phyloP scores from a whole-genome alignment of 2,113 vertebrate genomes.

The Scortum barcoo region DNA sequence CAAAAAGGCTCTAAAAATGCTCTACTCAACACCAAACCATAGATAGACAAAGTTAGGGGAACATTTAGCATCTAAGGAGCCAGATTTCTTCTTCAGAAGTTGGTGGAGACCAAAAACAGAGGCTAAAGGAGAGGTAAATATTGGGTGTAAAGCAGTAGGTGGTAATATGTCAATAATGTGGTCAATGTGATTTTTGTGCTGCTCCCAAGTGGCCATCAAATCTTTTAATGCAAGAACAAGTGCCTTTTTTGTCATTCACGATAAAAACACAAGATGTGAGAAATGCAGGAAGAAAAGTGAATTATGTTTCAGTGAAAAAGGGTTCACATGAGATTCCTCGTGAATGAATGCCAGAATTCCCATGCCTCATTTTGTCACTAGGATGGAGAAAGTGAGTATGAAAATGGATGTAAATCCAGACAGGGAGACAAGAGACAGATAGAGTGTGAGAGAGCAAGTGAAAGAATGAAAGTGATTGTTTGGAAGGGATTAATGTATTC shows the following conservation, averaged over 20 bases:
- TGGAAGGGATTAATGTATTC: slow-evolving; percentile 43
- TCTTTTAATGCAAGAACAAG: not conserved
- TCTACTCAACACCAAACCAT: too few species aligned
- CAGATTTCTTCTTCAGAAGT: not conserved
- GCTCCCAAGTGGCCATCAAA: not conserved
- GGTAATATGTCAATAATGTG: not conserved
- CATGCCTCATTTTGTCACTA: not conserved
- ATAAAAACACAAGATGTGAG: slow-evolving; percentile 9
- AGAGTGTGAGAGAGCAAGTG: slow-evolving; percentile 8
- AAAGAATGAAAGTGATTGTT: slow-evolving; percentile 56
- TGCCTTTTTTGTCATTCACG: not conserved
- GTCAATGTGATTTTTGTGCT: not conserved
- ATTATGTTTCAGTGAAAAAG: slow-evolving; percentile 1
- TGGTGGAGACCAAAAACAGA: not conserved
- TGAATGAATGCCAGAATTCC: slow-evolving; percentile 14
- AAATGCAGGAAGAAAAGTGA: not conserved
- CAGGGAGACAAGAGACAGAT: slow-evolving; percentile 1
- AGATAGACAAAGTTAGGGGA: not conserved
- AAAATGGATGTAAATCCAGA: slow-evolving; percentile 31
- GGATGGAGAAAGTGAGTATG: slow-evolving; percentile 4
- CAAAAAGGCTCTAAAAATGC: not conserved
- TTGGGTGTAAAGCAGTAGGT: not conserved
- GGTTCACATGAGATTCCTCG: slow-evolving; percentile 19
- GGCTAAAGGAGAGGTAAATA: not conserved
- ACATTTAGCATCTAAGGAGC: not conserved